Evolutionary conservation across 2,888 invertebrate genomes (phyloP).

Genomic region (Scelioninae gen. 1): DNA sequence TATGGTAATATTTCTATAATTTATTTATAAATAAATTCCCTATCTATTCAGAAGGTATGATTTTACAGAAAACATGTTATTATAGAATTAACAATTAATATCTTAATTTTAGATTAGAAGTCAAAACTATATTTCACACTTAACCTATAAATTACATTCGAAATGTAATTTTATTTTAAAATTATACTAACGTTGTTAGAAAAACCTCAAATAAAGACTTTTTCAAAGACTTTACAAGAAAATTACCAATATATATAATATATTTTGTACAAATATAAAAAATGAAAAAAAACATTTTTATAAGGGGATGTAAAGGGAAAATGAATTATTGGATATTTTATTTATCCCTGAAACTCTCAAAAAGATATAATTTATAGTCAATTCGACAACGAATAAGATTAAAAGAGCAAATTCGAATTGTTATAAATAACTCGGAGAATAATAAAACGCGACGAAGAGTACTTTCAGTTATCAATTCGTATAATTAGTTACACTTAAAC

Average conservation of each 20-base stretch:
- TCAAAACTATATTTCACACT: no score
- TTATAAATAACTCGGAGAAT: constrained; percentile 32
- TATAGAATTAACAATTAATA: no score
- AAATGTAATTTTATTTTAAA: no score
- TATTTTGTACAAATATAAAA: no score
- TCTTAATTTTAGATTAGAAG: no score
- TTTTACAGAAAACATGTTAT: no score
- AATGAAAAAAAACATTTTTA: neutral
- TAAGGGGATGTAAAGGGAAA: neutral
- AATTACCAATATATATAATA: neutral
- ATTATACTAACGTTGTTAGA: no score
- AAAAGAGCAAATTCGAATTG: constrained; percentile 21
- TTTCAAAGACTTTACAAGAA: neutral
- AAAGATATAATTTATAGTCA: neutral
- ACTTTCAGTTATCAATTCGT: constrained; percentile 69
- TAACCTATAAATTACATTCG: no score
- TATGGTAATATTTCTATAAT: no score
- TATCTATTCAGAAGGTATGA: no score
- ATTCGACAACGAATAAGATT: neutral
- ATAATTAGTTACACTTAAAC: constrained; percentile 69
- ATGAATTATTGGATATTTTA: neutral
- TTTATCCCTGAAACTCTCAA: neutral
- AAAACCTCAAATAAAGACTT: no score
- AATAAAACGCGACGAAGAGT: constrained; percentile 64
- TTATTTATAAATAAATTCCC: no score